phyloP scores from a whole-genome alignment of 2,888 invertebrate genomes.

The Melanostoma scalare region DNA sequence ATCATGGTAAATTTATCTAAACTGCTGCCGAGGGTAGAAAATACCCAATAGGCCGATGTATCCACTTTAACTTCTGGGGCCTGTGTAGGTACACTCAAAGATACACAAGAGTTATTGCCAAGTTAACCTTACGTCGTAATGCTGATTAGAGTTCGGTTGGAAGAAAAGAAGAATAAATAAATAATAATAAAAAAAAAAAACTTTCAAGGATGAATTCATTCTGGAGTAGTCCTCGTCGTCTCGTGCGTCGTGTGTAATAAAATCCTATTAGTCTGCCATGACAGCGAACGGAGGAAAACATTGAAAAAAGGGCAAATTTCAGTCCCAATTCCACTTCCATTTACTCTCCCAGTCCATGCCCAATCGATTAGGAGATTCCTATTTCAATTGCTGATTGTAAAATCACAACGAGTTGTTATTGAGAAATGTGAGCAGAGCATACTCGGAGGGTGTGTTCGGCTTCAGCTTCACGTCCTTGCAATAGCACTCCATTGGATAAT shows the following conservation, averaged over 20 bases:
- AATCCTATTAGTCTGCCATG: constrained; percentile 49
- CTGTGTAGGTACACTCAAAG: constrained; percentile 12
- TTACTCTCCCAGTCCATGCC: constrained; percentile 8
- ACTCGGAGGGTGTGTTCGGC: neutral
- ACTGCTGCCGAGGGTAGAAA: constrained; percentile 38
- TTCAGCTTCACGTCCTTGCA: too few relatives aligned
- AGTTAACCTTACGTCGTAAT: constrained; percentile 31
- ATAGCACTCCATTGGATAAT: constrained; percentile 2
- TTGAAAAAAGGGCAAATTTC: neutral
- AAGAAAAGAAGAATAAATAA: constrained; percentile 1
- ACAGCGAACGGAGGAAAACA: neutral
- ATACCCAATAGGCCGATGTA: neutral
- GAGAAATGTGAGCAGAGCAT: neutral
- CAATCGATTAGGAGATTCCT: constrained; percentile 28
- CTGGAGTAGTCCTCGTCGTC: neutral
- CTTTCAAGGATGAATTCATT: constrained; percentile 35
- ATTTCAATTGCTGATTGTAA: constrained; percentile 52
- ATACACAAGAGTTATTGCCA: constrained; percentile 53
- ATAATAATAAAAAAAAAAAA: constrained; percentile 1
- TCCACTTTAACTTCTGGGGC: neutral
- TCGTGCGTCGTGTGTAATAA: constrained; percentile 29
- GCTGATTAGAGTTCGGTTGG: constrained; percentile 42
- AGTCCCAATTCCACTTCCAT: neutral
- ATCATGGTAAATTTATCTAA: constrained; percentile 69
- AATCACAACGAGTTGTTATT: constrained; percentile 43